These are phyloP conservation scores for Eurosta solidaginis DNA, from an alignment of 1,140 invertebrate species.

Conservation along the genomic window DNA sequence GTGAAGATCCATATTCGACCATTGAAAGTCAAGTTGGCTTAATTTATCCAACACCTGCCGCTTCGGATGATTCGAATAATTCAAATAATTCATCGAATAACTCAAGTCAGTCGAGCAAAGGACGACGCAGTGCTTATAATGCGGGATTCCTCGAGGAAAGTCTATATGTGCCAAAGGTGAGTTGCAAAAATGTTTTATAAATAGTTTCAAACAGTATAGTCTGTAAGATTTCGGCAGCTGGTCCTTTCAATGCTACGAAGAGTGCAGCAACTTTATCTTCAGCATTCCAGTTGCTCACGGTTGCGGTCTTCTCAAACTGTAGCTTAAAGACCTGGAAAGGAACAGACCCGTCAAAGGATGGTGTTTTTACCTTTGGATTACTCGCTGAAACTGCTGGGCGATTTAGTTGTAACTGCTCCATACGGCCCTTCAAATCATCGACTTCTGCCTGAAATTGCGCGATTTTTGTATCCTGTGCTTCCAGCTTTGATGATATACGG, in stretches of 20 bases:
- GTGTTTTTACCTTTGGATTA: too few species aligned
- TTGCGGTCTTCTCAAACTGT: too few species aligned
- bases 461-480: too few species aligned
- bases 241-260: background rate
- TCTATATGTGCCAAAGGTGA: constrained; percentile 56
- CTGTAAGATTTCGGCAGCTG: background rate
- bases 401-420: too few species aligned
- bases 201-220: background rate
- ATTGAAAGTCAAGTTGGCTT: constrained; percentile 57
- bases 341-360: too few species aligned
- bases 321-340: too few species aligned
- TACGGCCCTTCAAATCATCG: too few species aligned
- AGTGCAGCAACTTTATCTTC: too few species aligned
- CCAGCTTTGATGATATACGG: too few species aligned
- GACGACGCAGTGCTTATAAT: constrained; percentile 52
- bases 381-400: too few species aligned
- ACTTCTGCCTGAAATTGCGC: too few species aligned
- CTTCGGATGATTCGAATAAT: constrained; percentile 54
- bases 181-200: background rate
- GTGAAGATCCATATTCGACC: constrained; percentile 57
- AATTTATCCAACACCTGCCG: constrained; percentile 54
- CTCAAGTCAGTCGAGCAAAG: constrained; percentile 42
- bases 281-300: too few species aligned
- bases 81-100: constrained; percentile 34
- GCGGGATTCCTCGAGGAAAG: constrained; percentile 53